Percentiles rank a stretch among this genome's conserved stretches.
Conservation (phyloP, 92 coral and sea anemone genomes). For the Zoanthus solanderi region DNA sequence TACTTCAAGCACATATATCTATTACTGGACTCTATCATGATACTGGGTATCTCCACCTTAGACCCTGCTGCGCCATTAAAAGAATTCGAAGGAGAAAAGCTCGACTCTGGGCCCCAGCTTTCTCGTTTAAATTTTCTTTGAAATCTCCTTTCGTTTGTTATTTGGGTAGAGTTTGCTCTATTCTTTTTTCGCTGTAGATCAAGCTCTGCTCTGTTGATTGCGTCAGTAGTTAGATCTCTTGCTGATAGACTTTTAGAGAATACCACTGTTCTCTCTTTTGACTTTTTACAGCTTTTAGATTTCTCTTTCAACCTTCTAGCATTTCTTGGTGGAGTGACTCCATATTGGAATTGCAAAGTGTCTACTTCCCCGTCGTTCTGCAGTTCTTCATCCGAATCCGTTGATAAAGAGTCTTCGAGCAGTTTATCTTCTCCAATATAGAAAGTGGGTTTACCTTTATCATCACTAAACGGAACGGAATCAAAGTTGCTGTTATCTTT, state of each 20-base stretch:
- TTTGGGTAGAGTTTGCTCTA: constrained; percentile 65
- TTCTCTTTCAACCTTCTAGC: constrained; percentile 79
- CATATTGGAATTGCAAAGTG: constrained; percentile 51
- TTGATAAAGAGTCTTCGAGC: constrained; percentile 30
- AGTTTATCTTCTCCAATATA: constrained; percentile 60
- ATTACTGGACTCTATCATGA: constrained; percentile 78
- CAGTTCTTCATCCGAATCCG: constrained; percentile 67
- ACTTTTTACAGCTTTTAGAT: constrained; percentile 53
- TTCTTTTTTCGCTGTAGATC: constrained; percentile 73
- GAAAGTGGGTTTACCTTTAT: constrained; percentile 5
- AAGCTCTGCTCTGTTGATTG: constrained; percentile 59
- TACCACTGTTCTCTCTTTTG: constrained; percentile 50
- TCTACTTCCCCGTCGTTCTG: constrained; percentile 56
- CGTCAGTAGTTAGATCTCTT: constrained; percentile 41
- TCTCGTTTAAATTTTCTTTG: constrained; percentile 76
- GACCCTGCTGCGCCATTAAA: constrained; percentile 47
- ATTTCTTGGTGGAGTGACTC: constrained; percentile 87
- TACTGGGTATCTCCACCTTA: constrained; percentile 76
- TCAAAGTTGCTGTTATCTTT: constrained; percentile 80
- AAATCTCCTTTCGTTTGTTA: constrained; percentile 76
- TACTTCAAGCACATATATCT: constrained; percentile 82
- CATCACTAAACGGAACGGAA: constrained; percentile 68
- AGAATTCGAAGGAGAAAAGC: constrained; percentile 34
- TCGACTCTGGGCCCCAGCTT: constrained; percentile 66
- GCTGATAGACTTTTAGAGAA: constrained; percentile 52